phyloP scores from a whole-genome alignment of 1,140 invertebrate genomes.

The Sminthurinus signatus region DNA sequence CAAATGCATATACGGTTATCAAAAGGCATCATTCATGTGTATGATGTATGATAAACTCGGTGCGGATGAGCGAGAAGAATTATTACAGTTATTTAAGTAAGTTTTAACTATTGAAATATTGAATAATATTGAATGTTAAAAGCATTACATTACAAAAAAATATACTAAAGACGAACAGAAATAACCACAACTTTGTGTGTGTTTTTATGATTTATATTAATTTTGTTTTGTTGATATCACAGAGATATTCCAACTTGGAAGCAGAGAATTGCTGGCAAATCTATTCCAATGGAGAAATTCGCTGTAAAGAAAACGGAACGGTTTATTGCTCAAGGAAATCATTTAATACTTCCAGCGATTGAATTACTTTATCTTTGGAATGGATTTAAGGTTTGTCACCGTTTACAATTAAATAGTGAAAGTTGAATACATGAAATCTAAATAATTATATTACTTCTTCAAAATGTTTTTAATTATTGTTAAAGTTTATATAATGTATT shows the following conservation, averaged over 20 bases:
- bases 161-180: neutral
- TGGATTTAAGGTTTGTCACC: conserved; percentile 77
- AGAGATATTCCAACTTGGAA: conserved; percentile 73
- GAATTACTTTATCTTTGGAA: conserved; percentile 94
- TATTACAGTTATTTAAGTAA: conserved; percentile 58
- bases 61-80: conserved; percentile 48
- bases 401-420: too few species aligned
- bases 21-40: conserved; percentile 72
- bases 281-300: conserved; percentile 94
- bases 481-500: too few species aligned
- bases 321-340: conserved; percentile 66
- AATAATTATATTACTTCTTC: too few species aligned
- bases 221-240: conserved; percentile 39
- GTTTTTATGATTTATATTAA: too few species aligned
- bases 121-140: neutral
- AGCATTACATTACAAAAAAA: neutral
- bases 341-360: conserved; percentile 69
- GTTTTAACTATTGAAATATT: neutral
- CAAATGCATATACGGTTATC: conserved; percentile 80
- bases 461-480: too few species aligned
- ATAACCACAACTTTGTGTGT: too few species aligned
- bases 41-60: conserved; percentile 59
- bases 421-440: too few species aligned
- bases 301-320: conserved; percentile 73
- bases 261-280: conserved; percentile 90